Conservation (phyloP, 2,888 invertebrate genomes). For the Malacosoma neustria region DNA sequence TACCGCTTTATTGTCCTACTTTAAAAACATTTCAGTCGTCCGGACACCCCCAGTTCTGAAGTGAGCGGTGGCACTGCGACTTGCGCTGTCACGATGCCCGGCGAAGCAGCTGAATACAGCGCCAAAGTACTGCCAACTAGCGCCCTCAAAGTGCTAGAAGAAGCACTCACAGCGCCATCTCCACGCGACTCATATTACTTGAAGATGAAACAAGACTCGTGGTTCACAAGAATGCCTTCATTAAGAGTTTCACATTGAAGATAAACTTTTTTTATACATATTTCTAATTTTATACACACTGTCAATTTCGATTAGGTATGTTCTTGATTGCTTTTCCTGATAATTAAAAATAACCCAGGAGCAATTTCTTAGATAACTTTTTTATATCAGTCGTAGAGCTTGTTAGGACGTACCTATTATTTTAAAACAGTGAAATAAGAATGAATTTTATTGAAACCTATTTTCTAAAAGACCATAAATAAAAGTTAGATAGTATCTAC, state of each 20-base stretch:
- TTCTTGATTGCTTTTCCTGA: too few species aligned
- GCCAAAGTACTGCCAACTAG: constrained; percentile 76
- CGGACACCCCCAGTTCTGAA: constrained; percentile 63
- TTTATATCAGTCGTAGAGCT: too few species aligned
- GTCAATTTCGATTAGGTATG: too few species aligned
- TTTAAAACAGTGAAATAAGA: too few species aligned
- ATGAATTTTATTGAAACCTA: too few species aligned
- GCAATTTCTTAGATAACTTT: too few species aligned
- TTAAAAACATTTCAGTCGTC: constrained; percentile 37
- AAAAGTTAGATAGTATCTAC: too few species aligned
- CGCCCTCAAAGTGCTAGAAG: constrained; percentile 77
- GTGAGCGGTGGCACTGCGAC: constrained; percentile 51
- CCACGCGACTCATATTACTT: constrained; percentile 72
- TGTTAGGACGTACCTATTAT: too few species aligned
- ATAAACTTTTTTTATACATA: neutral
- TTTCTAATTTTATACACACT: neutral
- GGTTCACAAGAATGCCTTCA: constrained; percentile 71
- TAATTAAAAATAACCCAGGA: too few species aligned
- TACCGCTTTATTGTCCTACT: too few species aligned
- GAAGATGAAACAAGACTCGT: constrained; percentile 65
- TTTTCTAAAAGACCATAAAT: too few species aligned
- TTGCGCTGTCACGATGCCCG: constrained; percentile 69
- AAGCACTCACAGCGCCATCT: constrained; percentile 73
- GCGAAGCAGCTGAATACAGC: constrained; percentile 78
- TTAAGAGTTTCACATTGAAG: constrained; percentile 47